Evolutionary conservation across 1,140 invertebrate genomes (phyloP).

Genomic region (Caerostris extrusa): DNA sequence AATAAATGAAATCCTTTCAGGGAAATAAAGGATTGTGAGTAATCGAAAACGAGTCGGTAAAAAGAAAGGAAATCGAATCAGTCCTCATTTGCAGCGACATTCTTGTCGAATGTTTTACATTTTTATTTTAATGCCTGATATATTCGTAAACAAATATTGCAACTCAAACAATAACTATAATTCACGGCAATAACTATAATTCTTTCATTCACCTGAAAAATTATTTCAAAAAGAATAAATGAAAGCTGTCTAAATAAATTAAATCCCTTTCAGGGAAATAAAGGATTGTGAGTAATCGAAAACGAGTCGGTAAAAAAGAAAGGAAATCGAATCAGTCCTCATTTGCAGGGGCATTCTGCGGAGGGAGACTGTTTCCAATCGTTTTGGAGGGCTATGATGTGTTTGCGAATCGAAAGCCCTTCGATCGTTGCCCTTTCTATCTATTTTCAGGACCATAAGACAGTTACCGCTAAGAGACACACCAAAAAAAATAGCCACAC

Average conservation of each 20-base stretch:
- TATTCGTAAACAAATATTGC: no score
- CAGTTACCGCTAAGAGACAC: constrained; percentile 49
- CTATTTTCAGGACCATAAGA: constrained; percentile 69
- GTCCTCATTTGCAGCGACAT: no score
- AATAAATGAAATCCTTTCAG: no score
- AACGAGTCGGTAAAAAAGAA: not conserved
- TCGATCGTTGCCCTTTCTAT: constrained; percentile 63
- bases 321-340: constrained; percentile 55
- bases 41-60: no score
- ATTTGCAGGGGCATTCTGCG: constrained; percentile 66
- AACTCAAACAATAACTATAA: no score
- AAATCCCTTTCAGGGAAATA: not conserved
- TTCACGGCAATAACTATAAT: no score
- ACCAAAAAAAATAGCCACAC: not conserved
- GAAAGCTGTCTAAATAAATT: no score
- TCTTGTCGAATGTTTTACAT: no score
- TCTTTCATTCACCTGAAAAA: no score
- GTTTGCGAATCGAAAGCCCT: constrained; percentile 65
- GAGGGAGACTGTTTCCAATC: constrained; percentile 25
- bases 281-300: not conserved
- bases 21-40: not conserved
- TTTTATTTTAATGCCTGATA: no score
- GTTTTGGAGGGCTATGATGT: constrained; percentile 63
- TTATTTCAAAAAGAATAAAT: no score
- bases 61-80: no score